Base-by-base conservation (phyloP, 2,888 invertebrate genomes). In the Athrips mouffetella region DNA sequence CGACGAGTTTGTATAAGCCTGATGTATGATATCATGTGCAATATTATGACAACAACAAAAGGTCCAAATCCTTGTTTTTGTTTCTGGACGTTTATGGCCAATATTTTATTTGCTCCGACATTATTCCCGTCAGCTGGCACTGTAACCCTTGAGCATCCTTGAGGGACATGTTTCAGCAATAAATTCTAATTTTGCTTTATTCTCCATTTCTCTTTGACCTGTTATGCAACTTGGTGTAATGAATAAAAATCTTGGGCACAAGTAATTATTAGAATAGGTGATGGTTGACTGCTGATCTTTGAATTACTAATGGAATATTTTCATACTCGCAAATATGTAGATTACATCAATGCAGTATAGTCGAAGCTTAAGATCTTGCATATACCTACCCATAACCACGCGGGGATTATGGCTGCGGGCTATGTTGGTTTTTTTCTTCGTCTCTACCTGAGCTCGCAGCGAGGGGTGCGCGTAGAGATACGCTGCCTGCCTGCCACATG, bases 381-480 rank as follows among this genome's bases (percentile, higher is more conserved):
- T 27, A 10, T 27, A 25, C 41, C n/a, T n/a, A 41, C 27, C 41
- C 29, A 25, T 30, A 11, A 3, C 30, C 4, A 7, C 16, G 25
- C 18, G 11, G n/a, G 11, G 20, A 15, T 44, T 30, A 44, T 30
- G 42, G 30, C 23, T 18, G 29, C 29, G 8, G n/a, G n/a, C n/a
- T n/a, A n/a, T n/a, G n/a, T 42, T 27, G 13, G 31, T 44, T 41
- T 48, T 49, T 49, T 48, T 37, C 25, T 23, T 23, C 35, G 16
- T 44, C 30, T 62, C 65, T 77, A 76, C 75, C 76, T 76, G 76
- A 45, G 66, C 63, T 44, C 68, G 49, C 73, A 67, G 70, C 67
- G 72, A 71, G 76, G 77, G 77, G 70, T 67, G 65, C 56, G 53
- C 53, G 56, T 57, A 52, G 60, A 67, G 64, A 67, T 25, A 45